Evolutionary conservation across 2,888 invertebrate genomes (phyloP).

Genomic region (Drosophila buzzatii): DNA sequence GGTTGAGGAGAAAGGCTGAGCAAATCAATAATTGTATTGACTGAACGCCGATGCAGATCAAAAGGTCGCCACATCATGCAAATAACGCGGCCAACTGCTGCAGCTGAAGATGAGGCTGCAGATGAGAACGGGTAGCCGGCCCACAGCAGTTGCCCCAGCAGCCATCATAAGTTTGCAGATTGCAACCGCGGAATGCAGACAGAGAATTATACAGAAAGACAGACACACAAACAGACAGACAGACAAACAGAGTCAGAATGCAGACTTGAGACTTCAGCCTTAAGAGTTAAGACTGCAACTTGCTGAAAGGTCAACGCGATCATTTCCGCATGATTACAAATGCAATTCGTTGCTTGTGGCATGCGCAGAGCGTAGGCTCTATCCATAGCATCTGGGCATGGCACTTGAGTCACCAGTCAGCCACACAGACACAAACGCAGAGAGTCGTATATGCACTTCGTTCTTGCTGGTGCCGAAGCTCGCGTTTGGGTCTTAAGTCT

Average conservation of each 20-base stretch:
- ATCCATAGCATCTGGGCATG: conserved; percentile 41
- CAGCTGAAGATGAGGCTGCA: conserved; percentile 12
- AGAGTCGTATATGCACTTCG: conserved; percentile 10
- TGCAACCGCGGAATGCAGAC: conserved; percentile 59
- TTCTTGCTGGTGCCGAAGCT: conserved; percentile 33
- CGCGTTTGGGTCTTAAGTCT: conserved; percentile 52
- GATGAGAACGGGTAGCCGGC: conserved; percentile 22
- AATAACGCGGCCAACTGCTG: conserved; percentile 43
- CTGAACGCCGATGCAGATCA: conserved; percentile 77
- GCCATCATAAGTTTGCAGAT: conserved; percentile 50
- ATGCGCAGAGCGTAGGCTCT: conserved; percentile 33
- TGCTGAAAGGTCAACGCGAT: conserved; percentile 83
- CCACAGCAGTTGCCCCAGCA: conserved; percentile 33
- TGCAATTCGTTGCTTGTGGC: conserved; percentile 64
- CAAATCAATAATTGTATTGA: conserved; percentile 80
- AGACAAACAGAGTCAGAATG: conserved; percentile 31
- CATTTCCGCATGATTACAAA: conserved; percentile 84
- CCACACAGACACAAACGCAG: conserved; percentile 10
- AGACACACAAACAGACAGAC: conserved; percentile 12
- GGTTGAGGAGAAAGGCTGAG: conserved; percentile 53
- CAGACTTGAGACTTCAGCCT: conserved; percentile 37
- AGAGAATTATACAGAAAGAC: conserved; percentile 15
- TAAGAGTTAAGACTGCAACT: conserved; percentile 59
- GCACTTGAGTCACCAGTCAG: conserved; percentile 44
- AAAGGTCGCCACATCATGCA: conserved; percentile 77